These are phyloP conservation scores for Lutjanus campechanus DNA, from an alignment of 2,797 vertebrate species.

Conservation along the genomic window DNA sequence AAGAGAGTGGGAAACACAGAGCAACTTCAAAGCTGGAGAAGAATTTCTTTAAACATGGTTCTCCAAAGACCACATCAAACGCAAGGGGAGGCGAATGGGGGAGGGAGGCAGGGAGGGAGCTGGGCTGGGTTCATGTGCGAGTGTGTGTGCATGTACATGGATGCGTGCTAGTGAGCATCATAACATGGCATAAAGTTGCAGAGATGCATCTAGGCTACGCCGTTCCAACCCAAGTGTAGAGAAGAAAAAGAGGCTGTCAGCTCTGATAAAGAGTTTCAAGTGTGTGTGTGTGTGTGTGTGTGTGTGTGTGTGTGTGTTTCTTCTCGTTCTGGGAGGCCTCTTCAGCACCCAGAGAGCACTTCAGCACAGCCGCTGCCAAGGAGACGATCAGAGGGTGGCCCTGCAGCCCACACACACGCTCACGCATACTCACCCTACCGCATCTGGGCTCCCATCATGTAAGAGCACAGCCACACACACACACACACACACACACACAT, in stretches of 20 bases:
- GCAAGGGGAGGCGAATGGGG: constrained; percentile 46
- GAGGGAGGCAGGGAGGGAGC: constrained; percentile 39
- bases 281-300: constrained; percentile 55
- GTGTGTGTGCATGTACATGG: constrained; percentile 25
- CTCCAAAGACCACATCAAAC: constrained; percentile 88
- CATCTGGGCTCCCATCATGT: constrained; percentile 63
- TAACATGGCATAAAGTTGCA: constrained; percentile 61
- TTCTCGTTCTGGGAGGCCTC: constrained; percentile 74
- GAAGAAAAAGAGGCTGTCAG: constrained; percentile 78
- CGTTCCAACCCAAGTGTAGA: constrained; percentile 54
- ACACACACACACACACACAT: constrained; percentile 21
- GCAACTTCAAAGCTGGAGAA: constrained; percentile 84
- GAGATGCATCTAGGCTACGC: constrained; percentile 74
- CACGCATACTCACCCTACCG: constrained; percentile 76
- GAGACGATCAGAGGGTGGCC: constrained; percentile 82
- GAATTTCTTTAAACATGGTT: constrained; percentile 83
- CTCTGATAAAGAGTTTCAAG: constrained; percentile 71
- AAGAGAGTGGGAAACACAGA: constrained; percentile 73
- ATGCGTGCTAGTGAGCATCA: constrained; percentile 45
- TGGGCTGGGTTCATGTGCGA: constrained; percentile 46
- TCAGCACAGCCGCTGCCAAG: constrained; percentile 78
- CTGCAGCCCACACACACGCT: constrained; percentile 83
- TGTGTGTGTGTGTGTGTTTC: constrained; percentile 44
- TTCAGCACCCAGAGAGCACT: constrained; percentile 78
- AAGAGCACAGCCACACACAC: constrained; percentile 33